Conservation (phyloP, 2,888 invertebrate species). For the Drosophila mayaguana region DNA sequence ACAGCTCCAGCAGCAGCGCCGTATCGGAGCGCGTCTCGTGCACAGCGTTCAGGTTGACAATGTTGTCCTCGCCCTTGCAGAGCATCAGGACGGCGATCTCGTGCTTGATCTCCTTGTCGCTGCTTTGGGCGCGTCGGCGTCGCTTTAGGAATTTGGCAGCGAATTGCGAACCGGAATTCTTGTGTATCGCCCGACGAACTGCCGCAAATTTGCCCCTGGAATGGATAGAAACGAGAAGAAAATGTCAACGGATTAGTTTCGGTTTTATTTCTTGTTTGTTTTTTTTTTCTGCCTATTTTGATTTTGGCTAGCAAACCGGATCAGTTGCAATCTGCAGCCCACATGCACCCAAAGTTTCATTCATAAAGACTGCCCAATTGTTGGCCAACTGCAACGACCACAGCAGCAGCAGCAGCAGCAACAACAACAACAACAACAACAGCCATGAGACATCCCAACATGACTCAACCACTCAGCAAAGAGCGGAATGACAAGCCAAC, state of each 20-base stretch:
- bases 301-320: constrained; percentile 32
- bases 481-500: constrained; percentile 22
- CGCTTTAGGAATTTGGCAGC: constrained; percentile 98
- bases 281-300: background rate
- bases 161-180: constrained; percentile 93
- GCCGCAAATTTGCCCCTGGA: constrained; percentile 99
- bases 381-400: constrained; percentile 21
- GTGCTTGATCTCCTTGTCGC: constrained; percentile 95
- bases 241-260: constrained; percentile 41
- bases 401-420: constrained; percentile 1
- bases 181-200: constrained; percentile 95
- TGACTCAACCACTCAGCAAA: constrained; percentile 53
- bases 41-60: constrained; percentile 96
- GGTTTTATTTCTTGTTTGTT: background rate
- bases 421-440: background rate
- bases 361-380: constrained; percentile 63
- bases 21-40: constrained; percentile 91
- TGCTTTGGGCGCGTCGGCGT: constrained; percentile 93
- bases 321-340: constrained; percentile 39
- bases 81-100: constrained; percentile 96
- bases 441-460: constrained; percentile 27
- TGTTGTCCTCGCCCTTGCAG: constrained; percentile 92
- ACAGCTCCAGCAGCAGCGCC: constrained; percentile 96
- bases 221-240: constrained; percentile 56
- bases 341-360: constrained; percentile 49